Base-by-base conservation (phyloP, 2,113 vertebrate genomes). In the Ranitomeya variabilis region DNA sequence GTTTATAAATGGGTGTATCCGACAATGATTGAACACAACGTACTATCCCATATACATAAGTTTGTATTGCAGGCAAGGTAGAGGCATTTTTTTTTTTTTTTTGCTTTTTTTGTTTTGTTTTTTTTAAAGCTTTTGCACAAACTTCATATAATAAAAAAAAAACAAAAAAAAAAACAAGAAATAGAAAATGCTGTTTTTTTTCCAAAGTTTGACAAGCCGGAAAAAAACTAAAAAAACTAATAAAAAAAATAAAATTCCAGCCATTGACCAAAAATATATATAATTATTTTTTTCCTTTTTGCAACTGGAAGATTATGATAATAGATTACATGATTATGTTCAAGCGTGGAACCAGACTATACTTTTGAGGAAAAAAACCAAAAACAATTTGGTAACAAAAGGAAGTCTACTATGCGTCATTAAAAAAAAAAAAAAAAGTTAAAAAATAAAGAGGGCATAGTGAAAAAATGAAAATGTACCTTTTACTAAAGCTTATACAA, bases 401-500 rank as follows among this genome's bases (percentile, higher is more conserved):
- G 26, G 2, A 98, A 97, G 95, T 96, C 93, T 96, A 97, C 97
- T 97, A 98, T 97, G 97, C 96, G 96, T 96, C 95, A 94, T 95
- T 96, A 96, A 97, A 98, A 95, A 98, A 3, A 64, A 64, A 15
- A 21, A 64, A 71, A n/a, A 73, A 37, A 1, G 26, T 31, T 31
- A 31, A 31, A 31, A 31, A 31, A 31, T 31, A 73, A 98, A 96
- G 97, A 76, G 98, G 96, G 97, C 96, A 97, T 98, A 97, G 96
- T 31, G 26, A 31, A 31, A 31, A 31, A 31, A 31, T 97, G 97
- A 98, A 98, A 97, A 97, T 97, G 98, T 99, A 99, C 98, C 98
- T 99, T 95, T 98, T 96, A 97, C 98, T 99, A 99, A 99, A 99
- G 97, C 97, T 99, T 99, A 97, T 96, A 96, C 95, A 97, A 97